Evolutionary conservation across 1,140 invertebrate species (phyloP).

Genomic region (Polypedilum vanderplanki): DNA sequence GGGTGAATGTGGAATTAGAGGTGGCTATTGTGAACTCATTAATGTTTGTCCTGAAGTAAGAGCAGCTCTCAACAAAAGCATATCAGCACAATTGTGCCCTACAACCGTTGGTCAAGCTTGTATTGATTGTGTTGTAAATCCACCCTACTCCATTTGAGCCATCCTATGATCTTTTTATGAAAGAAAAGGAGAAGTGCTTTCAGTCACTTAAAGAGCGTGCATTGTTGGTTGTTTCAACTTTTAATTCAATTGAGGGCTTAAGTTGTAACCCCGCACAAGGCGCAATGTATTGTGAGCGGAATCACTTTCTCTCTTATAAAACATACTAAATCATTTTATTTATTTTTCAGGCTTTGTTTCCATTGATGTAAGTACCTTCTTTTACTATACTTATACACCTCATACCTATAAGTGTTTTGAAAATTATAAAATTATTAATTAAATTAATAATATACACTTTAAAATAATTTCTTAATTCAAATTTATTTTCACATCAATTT

Average conservation of each 20-base stretch:
- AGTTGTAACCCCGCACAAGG: slow-evolving; percentile 83
- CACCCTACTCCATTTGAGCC: slow-evolving; percentile 75
- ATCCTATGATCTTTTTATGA: slow-evolving; percentile 64
- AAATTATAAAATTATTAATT: no score
- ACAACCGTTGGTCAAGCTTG: slow-evolving; percentile 82
- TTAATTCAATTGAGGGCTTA: slow-evolving; percentile 89
- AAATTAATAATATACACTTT: no score
- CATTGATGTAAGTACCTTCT: no score
- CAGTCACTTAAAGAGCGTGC: slow-evolving; percentile 69
- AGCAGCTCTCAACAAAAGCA: slow-evolving; percentile 79
- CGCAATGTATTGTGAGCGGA: slow-evolving; percentile 99
- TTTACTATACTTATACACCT: no score
- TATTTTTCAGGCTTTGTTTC: no score
- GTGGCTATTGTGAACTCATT: slow-evolving; percentile 86
- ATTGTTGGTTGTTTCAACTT: slow-evolving; percentile 78
- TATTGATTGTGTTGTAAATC: slow-evolving; percentile 66
- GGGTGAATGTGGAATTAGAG: slow-evolving; percentile 89
- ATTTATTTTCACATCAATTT: no score
- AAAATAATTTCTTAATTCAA: no score
- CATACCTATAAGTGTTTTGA: no score
- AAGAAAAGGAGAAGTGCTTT: slow-evolving; percentile 85
- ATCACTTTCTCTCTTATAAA: no score
- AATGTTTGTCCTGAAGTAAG: slow-evolving; percentile 82
- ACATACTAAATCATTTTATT: no score
- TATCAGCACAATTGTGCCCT: slow-evolving; percentile 93